phyloP scores from a whole-genome alignment of 2,113 vertebrate species.

The Coregonus clupeaformis region DNA sequence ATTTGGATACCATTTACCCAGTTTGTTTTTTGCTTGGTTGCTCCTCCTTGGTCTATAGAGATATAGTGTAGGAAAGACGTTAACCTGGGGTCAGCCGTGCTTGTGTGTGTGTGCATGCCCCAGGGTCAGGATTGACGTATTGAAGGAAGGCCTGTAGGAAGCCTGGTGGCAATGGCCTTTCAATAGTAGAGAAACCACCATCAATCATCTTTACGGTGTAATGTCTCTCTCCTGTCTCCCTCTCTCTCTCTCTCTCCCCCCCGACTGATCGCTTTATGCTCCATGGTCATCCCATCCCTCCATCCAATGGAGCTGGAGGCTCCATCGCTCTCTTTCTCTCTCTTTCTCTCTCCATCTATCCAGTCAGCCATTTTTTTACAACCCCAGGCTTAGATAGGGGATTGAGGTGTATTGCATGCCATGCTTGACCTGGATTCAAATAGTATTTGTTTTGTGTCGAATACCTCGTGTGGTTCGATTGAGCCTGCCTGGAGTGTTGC shows the following conservation, averaged over 20 bases:
- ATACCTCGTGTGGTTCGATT: too few species aligned
- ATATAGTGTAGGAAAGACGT: not conserved
- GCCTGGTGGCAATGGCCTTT: slow-evolving; percentile 57
- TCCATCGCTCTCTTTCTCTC: not conserved
- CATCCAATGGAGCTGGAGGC: not conserved
- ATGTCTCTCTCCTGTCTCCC: slow-evolving; percentile 38
- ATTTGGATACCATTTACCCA: not conserved
- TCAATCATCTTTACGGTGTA: slow-evolving; percentile 60
- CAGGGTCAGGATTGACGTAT: slow-evolving; percentile 44
- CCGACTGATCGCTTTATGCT: slow-evolving; percentile 55
- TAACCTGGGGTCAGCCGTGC: not conserved
- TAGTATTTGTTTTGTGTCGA: too few species aligned
- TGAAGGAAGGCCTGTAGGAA: slow-evolving; percentile 42
- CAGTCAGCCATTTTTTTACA: too few species aligned
- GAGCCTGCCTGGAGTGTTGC: too few species aligned
- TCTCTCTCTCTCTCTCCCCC: not conserved
- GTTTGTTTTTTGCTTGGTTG: not conserved
- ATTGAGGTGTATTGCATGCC: not conserved
- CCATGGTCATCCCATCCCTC: slow-evolving; percentile 6
- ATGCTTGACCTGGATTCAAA: not conserved
- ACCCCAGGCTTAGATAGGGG: not conserved
- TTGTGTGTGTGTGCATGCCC: slow-evolving; percentile 23
- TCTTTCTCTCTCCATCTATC: not conserved
- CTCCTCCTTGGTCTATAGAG: not conserved
- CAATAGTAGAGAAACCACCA: slow-evolving; percentile 39